phyloP scores from a whole-genome alignment of 2,888 invertebrate species.

The Pandemis corylana region DNA sequence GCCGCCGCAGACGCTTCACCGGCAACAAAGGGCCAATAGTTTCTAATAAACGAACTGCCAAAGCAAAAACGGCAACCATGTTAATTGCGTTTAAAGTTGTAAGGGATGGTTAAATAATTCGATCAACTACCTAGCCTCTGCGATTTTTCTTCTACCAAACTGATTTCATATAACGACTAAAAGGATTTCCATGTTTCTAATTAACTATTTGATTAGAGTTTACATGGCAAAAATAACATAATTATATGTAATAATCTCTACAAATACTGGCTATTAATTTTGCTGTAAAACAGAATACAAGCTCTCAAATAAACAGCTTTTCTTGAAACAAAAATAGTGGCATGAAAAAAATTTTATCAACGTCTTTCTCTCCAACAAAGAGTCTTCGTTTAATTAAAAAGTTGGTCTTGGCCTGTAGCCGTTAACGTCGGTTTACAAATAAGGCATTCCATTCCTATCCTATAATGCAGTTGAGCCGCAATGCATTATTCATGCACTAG shows the following conservation, averaged over 20 bases:
- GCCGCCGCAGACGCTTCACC: neutral
- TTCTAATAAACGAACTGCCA: neutral
- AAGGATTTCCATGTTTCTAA: too few relatives aligned
- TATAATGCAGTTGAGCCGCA: conserved; percentile 49
- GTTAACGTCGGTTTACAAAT: conserved; percentile 40
- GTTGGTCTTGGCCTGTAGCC: conserved; percentile 23
- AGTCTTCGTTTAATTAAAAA: conserved; percentile 37
- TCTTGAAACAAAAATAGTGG: conserved; percentile 14
- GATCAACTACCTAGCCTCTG: neutral
- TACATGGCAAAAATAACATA: too few relatives aligned
- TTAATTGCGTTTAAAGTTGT: neutral
- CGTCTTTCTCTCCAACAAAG: conserved; percentile 24
- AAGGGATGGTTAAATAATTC: neutral
- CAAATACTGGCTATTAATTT: neutral
- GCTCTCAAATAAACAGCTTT: neutral
- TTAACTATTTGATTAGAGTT: too few relatives aligned
- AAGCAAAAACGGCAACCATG: neutral
- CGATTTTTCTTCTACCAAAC: too few relatives aligned
- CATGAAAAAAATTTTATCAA: conserved; percentile 11
- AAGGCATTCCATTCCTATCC: conserved; percentile 38
- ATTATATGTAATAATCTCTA: too few relatives aligned
- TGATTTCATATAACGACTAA: too few relatives aligned
- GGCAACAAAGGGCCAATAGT: neutral
- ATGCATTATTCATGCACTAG: conserved; percentile 51
- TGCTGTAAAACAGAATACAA: neutral